Percentiles rank a stretch among this genome's conserved stretches.
These are phyloP conservation scores for Ceratoteleas bidentatus DNA, from an alignment of 1,140 invertebrate species.

Conservation along the genomic window DNA sequence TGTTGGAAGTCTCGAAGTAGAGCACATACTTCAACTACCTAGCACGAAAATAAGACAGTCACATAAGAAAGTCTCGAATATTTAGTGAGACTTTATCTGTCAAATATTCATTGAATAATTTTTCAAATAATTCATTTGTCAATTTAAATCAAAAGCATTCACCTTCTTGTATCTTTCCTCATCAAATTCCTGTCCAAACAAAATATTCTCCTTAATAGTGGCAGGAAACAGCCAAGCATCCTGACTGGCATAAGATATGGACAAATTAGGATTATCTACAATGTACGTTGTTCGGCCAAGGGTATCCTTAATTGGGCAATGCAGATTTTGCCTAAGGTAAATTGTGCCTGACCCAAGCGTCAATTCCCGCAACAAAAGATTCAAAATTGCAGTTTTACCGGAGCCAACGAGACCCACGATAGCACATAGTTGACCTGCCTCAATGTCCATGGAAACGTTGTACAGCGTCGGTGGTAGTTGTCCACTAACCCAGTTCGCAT, in stretches of 20 bases:
- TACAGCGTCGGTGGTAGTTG: slow-evolving; percentile 80
- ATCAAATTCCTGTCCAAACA: slow-evolving; percentile 88
- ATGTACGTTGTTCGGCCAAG: slow-evolving; percentile 41
- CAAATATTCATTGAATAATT: too few relatives aligned
- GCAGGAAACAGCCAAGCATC: slow-evolving; percentile 89
- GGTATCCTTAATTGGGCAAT: background rate
- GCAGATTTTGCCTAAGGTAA: slow-evolving; percentile 77
- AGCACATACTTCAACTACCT: slow-evolving; percentile 85
- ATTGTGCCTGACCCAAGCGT: slow-evolving; percentile 84
- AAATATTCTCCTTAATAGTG: slow-evolving; percentile 88
- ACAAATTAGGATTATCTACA: slow-evolving; percentile 79
- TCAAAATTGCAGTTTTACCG: slow-evolving; percentile 90
- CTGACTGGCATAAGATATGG: slow-evolving; percentile 88
- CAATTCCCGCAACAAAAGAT: slow-evolving; percentile 88
- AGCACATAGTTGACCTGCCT: slow-evolving; percentile 77
- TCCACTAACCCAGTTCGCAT: slow-evolving; percentile 75
- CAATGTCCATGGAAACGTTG: slow-evolving; percentile 84
- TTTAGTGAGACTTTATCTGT: too few relatives aligned
- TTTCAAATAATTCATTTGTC: too few relatives aligned
- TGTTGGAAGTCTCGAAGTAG: slow-evolving; percentile 89
- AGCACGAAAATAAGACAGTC: too few relatives aligned
- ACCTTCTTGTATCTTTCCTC: slow-evolving; percentile 85
- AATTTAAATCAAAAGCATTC: too few relatives aligned
- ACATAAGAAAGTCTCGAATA: too few relatives aligned
- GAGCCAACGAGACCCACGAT: slow-evolving; percentile 90